A percentile compares a stretch with the other conserved stretches of the same genome.
phyloP scores from a whole-genome alignment of 1,140 invertebrate genomes.

The Chironomus striatipennis region DNA sequence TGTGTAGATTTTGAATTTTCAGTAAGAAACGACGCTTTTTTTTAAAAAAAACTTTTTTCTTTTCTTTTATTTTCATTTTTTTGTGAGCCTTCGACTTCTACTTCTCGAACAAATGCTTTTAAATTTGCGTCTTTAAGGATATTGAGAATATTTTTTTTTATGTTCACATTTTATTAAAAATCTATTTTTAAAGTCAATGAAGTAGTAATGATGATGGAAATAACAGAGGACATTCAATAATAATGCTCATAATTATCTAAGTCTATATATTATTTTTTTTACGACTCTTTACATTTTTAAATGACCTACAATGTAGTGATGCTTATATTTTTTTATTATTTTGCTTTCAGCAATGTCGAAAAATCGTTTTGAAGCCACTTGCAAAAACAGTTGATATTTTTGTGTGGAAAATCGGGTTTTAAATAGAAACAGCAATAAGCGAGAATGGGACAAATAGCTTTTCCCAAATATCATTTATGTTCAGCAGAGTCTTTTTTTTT shows the following conservation, averaged over 20 bases:
- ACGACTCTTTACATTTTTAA: background rate
- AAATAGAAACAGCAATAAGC: background rate
- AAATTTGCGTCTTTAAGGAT: too few relatives aligned
- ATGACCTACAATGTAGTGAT: background rate
- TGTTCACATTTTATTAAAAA: too few relatives aligned
- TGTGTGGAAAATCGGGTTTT: slow-evolving; percentile 16
- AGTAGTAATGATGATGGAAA: too few relatives aligned
- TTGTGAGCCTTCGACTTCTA: too few relatives aligned
- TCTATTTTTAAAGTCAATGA: too few relatives aligned
- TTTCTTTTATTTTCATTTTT: too few relatives aligned
- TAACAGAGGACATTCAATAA: background rate
- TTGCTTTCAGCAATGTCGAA: background rate
- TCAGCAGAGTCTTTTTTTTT: background rate
- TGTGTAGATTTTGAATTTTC: background rate
- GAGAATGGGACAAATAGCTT: slow-evolving; percentile 22
- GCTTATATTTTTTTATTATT: background rate
- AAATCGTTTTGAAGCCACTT: background rate
- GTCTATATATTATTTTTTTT: background rate
- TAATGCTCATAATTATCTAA: background rate
- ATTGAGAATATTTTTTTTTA: too few relatives aligned
- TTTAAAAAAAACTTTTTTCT: too few relatives aligned
- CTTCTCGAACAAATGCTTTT: too few relatives aligned
- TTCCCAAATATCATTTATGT: background rate
- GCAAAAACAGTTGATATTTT: background rate
- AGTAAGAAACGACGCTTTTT: too few relatives aligned